phyloP scores from a whole-genome alignment of 2,113 vertebrate genomes.

The Paralichthys olivaceus region DNA sequence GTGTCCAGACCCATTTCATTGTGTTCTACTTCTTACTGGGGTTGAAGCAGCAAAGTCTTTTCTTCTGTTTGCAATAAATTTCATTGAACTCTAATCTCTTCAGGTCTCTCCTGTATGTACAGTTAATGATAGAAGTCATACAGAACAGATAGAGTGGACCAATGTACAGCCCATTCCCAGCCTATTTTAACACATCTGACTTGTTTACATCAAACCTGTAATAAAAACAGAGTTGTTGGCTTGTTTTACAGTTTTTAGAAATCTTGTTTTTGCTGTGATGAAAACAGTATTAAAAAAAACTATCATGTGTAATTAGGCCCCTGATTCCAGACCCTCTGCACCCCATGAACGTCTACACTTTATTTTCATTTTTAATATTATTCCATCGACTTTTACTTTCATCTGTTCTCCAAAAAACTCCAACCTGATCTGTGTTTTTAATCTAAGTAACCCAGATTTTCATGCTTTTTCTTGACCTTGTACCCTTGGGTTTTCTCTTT shows the following conservation, averaged over 20 bases:
- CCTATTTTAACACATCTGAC: not conserved
- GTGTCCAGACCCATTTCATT: no score
- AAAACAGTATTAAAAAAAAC: not conserved
- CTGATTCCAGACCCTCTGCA: not conserved
- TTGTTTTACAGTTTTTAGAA: no score
- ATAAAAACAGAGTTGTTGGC: no score
- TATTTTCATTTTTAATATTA: not conserved
- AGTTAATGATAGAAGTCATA: no score
- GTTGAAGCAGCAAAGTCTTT: no score
- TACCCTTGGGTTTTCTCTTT: not conserved
- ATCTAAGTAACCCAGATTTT: conserved; percentile 5
- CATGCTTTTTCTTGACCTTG: conserved; percentile 32
- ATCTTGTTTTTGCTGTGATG: not conserved
- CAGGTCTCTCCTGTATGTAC: no score
- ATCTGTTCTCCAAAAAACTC: conserved; percentile 2
- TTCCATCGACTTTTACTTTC: not conserved
- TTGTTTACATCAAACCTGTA: no score
- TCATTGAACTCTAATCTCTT: no score
- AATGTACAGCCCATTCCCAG: not conserved
- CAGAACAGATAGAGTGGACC: not conserved
- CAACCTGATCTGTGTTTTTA: not conserved
- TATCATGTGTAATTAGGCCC: not conserved
- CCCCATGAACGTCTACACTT: not conserved
- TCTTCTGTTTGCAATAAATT: no score
- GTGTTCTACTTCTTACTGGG: no score